A percentile compares a stretch with the other conserved stretches of the same genome.
These are phyloP conservation scores for Parus major DNA, from an alignment of 2,113 vertebrate genomes.

Conservation along the genomic window DNA sequence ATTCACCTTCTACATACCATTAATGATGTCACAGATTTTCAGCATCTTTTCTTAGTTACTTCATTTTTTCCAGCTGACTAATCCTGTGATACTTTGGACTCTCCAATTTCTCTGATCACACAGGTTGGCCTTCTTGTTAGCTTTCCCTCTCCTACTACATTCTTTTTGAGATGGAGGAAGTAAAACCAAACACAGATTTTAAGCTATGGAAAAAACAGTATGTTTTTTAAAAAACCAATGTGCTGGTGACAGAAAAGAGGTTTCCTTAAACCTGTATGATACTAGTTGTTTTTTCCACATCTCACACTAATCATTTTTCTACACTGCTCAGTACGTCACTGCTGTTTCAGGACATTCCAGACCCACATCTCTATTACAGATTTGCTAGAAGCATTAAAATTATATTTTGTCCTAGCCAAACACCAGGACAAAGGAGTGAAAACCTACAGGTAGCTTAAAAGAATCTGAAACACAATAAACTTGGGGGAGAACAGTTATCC, in stretches of 20 bases:
- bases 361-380: background rate
- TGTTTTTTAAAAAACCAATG: background rate
- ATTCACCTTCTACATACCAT: background rate
- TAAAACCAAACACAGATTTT: background rate
- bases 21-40: background rate
- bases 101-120: background rate
- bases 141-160: background rate
- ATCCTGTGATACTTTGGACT: background rate
- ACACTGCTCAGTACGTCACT: fast-evolving
- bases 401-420: background rate
- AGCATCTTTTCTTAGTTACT: background rate
- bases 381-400: background rate
- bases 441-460: background rate
- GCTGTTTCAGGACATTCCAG: background rate
- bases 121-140: background rate
- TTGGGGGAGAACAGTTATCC: background rate
- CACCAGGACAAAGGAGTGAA: background rate
- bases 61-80: background rate
- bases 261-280: background rate
- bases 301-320: background rate
- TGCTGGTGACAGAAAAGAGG: background rate
- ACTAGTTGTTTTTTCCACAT: background rate
- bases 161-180: background rate
- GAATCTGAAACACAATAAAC: background rate
- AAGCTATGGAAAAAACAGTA: background rate